phyloP scores from a whole-genome alignment of 2,797 vertebrate genomes.

The Sylvilagus floridanus region DNA sequence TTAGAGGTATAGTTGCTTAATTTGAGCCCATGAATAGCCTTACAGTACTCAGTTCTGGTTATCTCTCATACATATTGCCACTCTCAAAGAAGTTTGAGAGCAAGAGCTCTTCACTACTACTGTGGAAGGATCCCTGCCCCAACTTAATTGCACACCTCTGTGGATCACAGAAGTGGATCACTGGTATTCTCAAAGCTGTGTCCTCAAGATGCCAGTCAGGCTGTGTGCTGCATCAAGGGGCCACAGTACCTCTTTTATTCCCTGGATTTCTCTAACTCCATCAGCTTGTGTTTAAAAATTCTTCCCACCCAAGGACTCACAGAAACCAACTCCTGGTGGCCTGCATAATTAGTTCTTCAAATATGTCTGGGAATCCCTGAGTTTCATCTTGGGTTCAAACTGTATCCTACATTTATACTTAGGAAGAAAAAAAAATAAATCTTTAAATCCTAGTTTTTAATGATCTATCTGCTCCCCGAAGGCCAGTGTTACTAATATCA shows the following conservation, averaged over 20 bases:
- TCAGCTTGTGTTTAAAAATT: conserved; percentile 23
- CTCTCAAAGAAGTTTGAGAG: neutral
- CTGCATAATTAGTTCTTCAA: conserved; percentile 8
- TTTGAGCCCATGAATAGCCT: neutral
- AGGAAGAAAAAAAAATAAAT: neutral
- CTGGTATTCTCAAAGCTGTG: neutral
- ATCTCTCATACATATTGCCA: neutral
- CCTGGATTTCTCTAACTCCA: conserved; percentile 15
- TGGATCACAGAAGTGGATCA: neutral
- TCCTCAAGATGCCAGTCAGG: neutral
- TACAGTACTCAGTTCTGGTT: neutral
- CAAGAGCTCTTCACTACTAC: neutral
- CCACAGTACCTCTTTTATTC: neutral
- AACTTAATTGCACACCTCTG: neutral
- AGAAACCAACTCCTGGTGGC: neutral
- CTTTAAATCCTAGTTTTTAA: neutral
- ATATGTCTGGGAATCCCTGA: neutral
- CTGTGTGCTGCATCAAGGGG: neutral
- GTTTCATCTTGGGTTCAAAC: neutral
- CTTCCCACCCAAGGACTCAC: neutral
- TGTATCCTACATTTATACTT: neutral
- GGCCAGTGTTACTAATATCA: neutral
- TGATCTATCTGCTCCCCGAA: neutral
- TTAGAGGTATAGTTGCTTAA: conserved; percentile 11
- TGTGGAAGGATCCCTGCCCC: neutral